A percentile compares a stretch with the other conserved stretches of the same genome.
phyloP scores from a whole-genome alignment of 2,113 vertebrate genomes.

The Cromileptes altivelis region DNA sequence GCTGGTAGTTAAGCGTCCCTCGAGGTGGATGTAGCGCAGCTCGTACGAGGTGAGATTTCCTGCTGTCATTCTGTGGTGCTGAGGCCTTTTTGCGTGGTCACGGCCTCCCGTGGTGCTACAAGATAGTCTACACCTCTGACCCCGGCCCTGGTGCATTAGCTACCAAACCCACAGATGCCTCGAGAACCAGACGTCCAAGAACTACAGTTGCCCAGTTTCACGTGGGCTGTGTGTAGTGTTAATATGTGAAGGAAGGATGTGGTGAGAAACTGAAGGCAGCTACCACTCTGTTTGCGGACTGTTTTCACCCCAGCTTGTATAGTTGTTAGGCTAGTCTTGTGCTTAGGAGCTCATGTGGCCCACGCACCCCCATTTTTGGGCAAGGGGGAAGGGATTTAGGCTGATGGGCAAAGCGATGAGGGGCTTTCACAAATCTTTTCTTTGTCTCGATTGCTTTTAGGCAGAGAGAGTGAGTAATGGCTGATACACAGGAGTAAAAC shows the following conservation, averaged over 20 bases:
- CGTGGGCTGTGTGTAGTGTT: background rate
- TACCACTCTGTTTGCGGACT: constrained; percentile 72
- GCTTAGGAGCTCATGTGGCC: constrained; percentile 59
- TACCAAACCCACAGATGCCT: constrained; percentile 61
- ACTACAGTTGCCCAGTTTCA: constrained; percentile 29
- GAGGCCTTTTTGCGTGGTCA: constrained; percentile 64
- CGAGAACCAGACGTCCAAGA: constrained; percentile 36
- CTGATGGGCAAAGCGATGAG: constrained; percentile 55
- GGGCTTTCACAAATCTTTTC: constrained; percentile 56
- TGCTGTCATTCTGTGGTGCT: constrained; percentile 79
- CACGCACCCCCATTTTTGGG: constrained; percentile 34
- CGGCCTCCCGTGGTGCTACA: constrained; percentile 80
- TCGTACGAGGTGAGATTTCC: constrained; percentile 56
- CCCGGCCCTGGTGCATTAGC: constrained; percentile 54
- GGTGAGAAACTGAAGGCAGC: constrained; percentile 63
- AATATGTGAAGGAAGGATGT: constrained; percentile 4
- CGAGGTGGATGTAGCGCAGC: constrained; percentile 43
- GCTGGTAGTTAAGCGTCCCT: constrained; percentile 35
- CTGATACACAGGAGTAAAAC: constrained; percentile 71
- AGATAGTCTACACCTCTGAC: constrained; percentile 71
- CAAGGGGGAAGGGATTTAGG: constrained; percentile 57
- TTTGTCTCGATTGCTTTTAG: constrained; percentile 63
- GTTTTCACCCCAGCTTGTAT: constrained; percentile 64
- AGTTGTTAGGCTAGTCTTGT: constrained; percentile 60
- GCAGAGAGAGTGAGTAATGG: constrained; percentile 67